phyloP scores from a whole-genome alignment of 53 echinoderm and acorn worm genomes.

The Mesocentrotus franciscanus region DNA sequence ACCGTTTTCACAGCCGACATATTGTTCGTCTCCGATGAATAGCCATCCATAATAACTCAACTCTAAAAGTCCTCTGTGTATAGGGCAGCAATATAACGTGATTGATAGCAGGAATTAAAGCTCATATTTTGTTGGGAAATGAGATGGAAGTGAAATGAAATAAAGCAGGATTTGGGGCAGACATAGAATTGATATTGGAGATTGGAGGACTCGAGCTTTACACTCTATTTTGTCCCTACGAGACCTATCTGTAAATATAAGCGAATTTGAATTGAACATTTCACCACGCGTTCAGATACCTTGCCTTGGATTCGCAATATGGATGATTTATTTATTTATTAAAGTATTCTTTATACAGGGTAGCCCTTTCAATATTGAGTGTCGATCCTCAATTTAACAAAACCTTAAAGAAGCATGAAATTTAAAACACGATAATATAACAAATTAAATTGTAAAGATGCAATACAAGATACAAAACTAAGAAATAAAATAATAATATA shows the following conservation, averaged over 20 bases:
- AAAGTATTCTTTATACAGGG: no score
- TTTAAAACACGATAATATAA: no score
- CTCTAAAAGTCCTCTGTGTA: not conserved
- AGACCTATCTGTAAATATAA: not conserved
- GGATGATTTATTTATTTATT: not conserved
- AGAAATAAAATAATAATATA: no score
- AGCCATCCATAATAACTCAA: conserved; percentile 11
- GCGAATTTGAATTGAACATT: not conserved
- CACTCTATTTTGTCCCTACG: not conserved
- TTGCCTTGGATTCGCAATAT: not conserved
- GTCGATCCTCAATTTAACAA: no score
- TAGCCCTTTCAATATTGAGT: no score
- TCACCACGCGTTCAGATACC: not conserved
- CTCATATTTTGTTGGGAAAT: not conserved
- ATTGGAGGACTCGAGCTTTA: not conserved
- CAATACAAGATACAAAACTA: no score
- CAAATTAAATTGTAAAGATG: no score
- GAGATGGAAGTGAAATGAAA: not conserved
- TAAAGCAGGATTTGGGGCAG: not conserved
- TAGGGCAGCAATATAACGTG: not conserved
- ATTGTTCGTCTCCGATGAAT: not conserved
- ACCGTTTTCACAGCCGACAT: not conserved
- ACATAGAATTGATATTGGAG: not conserved
- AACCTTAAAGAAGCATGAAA: no score
- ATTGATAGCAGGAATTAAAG: conserved; percentile 41